These are phyloP conservation scores for Stenichneumon culpator DNA, from an alignment of 2,888 invertebrate genomes.

Conservation along the genomic window DNA sequence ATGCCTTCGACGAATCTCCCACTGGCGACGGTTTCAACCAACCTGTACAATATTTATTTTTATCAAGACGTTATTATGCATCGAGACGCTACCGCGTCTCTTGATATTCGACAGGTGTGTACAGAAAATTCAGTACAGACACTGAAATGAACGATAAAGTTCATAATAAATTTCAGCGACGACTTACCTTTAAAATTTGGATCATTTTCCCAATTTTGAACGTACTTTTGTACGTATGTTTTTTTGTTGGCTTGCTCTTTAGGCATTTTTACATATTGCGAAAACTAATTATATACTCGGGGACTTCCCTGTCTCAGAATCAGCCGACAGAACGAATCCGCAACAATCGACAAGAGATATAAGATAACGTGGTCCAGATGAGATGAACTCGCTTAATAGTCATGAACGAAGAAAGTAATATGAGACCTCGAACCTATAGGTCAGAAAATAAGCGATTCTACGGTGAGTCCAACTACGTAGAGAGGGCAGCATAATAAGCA, in stretches of 20 bases:
- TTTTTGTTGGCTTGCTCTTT: slow-evolving; percentile 4
- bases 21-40: slow-evolving; percentile 20
- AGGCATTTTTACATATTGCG: slow-evolving; percentile 33
- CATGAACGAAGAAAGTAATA: not conserved
- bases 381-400: not conserved
- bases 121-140: too few species aligned
- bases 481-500: not conserved
- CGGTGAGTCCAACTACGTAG: not conserved
- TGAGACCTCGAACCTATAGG: not conserved
- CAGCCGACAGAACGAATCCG: not conserved
- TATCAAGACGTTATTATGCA: not conserved
- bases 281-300: not conserved
- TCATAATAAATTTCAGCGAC: not conserved
- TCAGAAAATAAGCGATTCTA: not conserved
- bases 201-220: slow-evolving; percentile 38
- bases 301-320: not conserved
- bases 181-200: slow-evolving; percentile 49
- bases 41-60: not conserved
- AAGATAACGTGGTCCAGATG: too few species aligned
- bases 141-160: too few species aligned
- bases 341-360: not conserved
- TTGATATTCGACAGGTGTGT: too few species aligned
- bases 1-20: slow-evolving; percentile 47
- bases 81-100: too few species aligned
- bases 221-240: slow-evolving; percentile 56